phyloP scores from a whole-genome alignment of 2,797 vertebrate species.

The Sciurus vulgaris region DNA sequence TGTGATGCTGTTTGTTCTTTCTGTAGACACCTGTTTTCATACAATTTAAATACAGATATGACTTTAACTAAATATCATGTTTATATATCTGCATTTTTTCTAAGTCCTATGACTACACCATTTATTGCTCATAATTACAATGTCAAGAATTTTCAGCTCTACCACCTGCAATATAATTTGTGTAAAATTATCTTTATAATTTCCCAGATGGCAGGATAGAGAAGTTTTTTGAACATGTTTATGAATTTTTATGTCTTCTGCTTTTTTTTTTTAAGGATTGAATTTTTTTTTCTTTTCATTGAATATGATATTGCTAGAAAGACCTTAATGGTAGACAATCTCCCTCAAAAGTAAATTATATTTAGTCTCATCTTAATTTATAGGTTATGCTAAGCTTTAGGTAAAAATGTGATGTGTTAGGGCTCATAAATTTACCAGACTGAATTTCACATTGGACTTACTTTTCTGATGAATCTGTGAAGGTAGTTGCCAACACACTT shows the following conservation, averaged over 20 bases:
- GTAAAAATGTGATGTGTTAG: constrained; percentile 5
- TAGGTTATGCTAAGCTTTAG: background rate
- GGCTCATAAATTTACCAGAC: background rate
- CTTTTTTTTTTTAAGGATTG: background rate
- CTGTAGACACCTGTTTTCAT: constrained; percentile 38
- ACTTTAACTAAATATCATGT: constrained; percentile 59
- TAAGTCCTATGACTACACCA: constrained; percentile 52
- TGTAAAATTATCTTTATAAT: constrained; percentile 69
- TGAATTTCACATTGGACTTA: background rate
- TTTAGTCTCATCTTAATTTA: constrained; percentile 43
- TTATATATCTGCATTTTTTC: constrained; percentile 56
- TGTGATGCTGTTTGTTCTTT: constrained; percentile 33
- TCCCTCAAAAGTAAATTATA: background rate
- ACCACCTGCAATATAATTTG: constrained; percentile 62
- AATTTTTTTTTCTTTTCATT: constrained; percentile 59
- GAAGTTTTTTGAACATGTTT: constrained; percentile 60
- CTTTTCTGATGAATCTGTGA: background rate
- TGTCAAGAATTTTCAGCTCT: constrained; percentile 59
- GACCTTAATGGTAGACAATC: constrained; percentile 34
- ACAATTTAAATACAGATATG: constrained; percentile 49
- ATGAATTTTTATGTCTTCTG: constrained; percentile 59
- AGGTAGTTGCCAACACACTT: background rate
- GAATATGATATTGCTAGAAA: constrained; percentile 11
- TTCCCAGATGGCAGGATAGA: constrained; percentile 57
- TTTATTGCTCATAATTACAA: constrained; percentile 56